A percentile compares a stretch with the other conserved stretches of the same genome.
These are phyloP conservation scores for Lymantria monacha DNA, from an alignment of 2,888 invertebrate genomes.

Conservation along the genomic window DNA sequence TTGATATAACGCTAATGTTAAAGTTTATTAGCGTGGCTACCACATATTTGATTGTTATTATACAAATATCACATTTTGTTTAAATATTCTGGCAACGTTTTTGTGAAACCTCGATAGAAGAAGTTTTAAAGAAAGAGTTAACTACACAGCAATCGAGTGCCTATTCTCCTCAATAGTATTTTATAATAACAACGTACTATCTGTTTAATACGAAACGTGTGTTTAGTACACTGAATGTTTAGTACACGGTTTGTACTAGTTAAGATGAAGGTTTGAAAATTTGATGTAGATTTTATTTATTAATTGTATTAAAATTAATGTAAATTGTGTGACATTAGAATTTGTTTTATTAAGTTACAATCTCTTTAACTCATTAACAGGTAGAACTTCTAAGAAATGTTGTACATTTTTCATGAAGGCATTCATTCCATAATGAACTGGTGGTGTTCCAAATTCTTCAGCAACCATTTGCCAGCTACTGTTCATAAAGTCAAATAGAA, in stretches of 20 bases:
- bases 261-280: no score
- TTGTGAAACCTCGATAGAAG: not conserved
- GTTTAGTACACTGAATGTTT: no score
- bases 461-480: slow-evolving; percentile 57
- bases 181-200: no score
- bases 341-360: slow-evolving; percentile 9
- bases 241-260: no score
- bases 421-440: slow-evolving; percentile 50
- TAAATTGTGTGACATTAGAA: no score
- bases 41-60: slow-evolving; percentile 63
- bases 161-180: no score
- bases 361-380: slow-evolving; percentile 33
- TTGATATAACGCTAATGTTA: slow-evolving; percentile 60
- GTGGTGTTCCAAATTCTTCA: slow-evolving; percentile 59
- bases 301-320: no score
- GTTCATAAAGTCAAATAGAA: slow-evolving; percentile 57
- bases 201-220: no score
- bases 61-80: slow-evolving; percentile 58
- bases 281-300: no score
- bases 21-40: slow-evolving; percentile 65
- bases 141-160: no score
- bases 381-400: slow-evolving; percentile 42
- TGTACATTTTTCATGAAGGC: slow-evolving; percentile 45
- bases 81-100: slow-evolving; percentile 17
- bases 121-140: not conserved